Evolutionary conservation across 2,113 vertebrate genomes (phyloP).

Genomic region (Dicrurus megarhynchus): DNA sequence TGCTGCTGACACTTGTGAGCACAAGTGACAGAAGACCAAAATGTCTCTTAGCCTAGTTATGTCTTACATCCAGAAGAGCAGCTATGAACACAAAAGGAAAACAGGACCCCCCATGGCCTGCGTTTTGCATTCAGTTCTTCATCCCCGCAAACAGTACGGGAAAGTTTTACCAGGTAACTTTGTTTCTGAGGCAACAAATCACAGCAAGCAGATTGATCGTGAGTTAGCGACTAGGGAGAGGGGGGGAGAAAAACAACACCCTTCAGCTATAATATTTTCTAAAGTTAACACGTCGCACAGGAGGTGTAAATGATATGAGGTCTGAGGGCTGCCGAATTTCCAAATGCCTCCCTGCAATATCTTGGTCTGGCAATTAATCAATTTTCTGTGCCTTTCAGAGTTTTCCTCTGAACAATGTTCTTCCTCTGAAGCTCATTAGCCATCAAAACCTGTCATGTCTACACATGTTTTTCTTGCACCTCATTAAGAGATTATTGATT

Average conservation of each 20-base stretch:
- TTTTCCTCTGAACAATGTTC: constrained; percentile 48
- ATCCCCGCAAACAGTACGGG: neutral
- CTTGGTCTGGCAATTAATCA: constrained; percentile 59
- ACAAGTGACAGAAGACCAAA: constrained; percentile 12
- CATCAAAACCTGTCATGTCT: constrained; percentile 61
- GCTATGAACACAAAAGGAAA: neutral
- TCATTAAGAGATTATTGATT: constrained; percentile 65
- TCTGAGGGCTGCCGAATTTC: constrained; percentile 31
- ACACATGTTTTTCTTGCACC: constrained; percentile 59
- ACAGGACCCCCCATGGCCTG: neutral
- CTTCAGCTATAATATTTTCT: constrained; percentile 39
- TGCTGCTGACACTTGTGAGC: neutral
- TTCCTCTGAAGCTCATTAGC: constrained; percentile 55
- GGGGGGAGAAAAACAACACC: neutral
- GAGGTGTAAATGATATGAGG: constrained; percentile 41
- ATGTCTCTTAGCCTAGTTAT: constrained; percentile 26
- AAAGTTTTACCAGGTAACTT: constrained; percentile 38
- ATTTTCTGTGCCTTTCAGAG: constrained; percentile 51
- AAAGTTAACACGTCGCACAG: neutral
- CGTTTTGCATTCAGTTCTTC: neutral
- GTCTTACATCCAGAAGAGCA: constrained; percentile 21
- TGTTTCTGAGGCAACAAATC: constrained; percentile 19
- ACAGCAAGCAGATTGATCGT: neutral
- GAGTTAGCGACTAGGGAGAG: neutral
- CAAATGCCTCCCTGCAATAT: constrained; percentile 32